Evolutionary conservation across 1,140 invertebrate species (phyloP).

Genomic region (Drosophila nannoptera): DNA sequence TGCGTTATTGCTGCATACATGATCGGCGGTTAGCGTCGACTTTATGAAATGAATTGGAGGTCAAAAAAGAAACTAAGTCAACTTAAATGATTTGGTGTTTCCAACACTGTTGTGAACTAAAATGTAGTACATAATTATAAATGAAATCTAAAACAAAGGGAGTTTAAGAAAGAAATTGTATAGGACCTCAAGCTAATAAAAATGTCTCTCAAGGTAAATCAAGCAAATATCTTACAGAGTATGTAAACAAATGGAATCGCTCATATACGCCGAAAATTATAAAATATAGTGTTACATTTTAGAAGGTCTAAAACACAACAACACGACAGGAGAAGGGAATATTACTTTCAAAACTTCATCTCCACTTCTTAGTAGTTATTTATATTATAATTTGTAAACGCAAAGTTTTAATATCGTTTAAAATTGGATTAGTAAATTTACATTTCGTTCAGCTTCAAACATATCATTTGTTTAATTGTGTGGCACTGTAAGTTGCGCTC

Average conservation of each 20-base stretch:
- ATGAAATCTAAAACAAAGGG: slow-evolving; percentile 51
- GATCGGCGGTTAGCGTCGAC: slow-evolving; percentile 41
- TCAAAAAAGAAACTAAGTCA: slow-evolving; percentile 73
- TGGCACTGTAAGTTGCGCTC: slow-evolving; percentile 24
- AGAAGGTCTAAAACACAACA: slow-evolving; percentile 46
- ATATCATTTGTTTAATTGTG: slow-evolving; percentile 67
- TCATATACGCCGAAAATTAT: slow-evolving; percentile 52
- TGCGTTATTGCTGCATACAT: slow-evolving; percentile 39
- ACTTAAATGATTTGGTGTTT: slow-evolving; percentile 72
- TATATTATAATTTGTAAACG: slow-evolving; percentile 20
- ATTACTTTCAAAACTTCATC: slow-evolving; percentile 16
- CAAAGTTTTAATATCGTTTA: slow-evolving; percentile 36
- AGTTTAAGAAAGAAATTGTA: slow-evolving; percentile 21
- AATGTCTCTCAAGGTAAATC: slow-evolving; percentile 65
- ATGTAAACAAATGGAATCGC: slow-evolving; percentile 51
- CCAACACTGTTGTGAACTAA: slow-evolving; percentile 76
- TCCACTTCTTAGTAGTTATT: slow-evolving; percentile 28
- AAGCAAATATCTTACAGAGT: slow-evolving; percentile 64
- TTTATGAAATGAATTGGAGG: slow-evolving; percentile 53
- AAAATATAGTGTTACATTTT: slow-evolving; percentile 71
- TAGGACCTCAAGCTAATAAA: slow-evolving; percentile 59
- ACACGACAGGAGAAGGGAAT: slow-evolving; percentile 13
- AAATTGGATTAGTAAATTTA: slow-evolving; percentile 48
- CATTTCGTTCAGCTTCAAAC: slow-evolving; percentile 60
- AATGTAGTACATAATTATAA: slow-evolving; percentile 74